Evolutionary conservation across 2,797 vertebrate genomes (phyloP).

Genomic region (Tympanoctomys barrerae): DNA sequence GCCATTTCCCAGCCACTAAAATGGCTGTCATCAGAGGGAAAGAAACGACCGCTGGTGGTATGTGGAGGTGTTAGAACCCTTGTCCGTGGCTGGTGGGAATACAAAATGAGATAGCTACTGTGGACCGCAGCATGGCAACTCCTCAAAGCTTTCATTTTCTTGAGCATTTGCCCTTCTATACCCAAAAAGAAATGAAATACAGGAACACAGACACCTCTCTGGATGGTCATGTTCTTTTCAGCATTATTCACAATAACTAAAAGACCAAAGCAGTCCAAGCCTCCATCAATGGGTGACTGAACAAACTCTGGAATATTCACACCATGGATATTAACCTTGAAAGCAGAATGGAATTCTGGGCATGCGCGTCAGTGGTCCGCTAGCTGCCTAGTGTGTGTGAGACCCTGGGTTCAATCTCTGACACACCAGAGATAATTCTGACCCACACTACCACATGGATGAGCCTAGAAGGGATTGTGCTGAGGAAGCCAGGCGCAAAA

Average conservation of each 20-base stretch:
- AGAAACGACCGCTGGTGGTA: no score
- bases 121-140: neutral
- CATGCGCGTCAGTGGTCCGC: neutral
- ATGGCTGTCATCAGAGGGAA: neutral
- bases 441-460: neutral
- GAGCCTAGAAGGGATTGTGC: neutral
- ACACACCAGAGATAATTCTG: neutral
- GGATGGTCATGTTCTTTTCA: neutral
- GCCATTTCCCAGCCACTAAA: no score
- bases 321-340: neutral
- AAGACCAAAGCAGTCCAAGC: neutral
- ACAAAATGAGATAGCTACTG: neutral
- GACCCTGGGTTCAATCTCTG: neutral
- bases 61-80: fast-evolving
- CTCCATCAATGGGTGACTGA: neutral
- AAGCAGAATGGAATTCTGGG: neutral
- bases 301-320: neutral
- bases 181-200: neutral
- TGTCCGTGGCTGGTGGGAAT: no score
- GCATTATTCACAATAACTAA: neutral
- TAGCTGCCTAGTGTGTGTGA: neutral
- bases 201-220: neutral
- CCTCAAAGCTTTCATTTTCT: neutral
- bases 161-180: neutral
- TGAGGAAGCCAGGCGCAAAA: neutral